These are phyloP conservation scores for Pseudolycoriella hygida DNA, from an alignment of 2,888 invertebrate species.

Conservation along the genomic window DNA sequence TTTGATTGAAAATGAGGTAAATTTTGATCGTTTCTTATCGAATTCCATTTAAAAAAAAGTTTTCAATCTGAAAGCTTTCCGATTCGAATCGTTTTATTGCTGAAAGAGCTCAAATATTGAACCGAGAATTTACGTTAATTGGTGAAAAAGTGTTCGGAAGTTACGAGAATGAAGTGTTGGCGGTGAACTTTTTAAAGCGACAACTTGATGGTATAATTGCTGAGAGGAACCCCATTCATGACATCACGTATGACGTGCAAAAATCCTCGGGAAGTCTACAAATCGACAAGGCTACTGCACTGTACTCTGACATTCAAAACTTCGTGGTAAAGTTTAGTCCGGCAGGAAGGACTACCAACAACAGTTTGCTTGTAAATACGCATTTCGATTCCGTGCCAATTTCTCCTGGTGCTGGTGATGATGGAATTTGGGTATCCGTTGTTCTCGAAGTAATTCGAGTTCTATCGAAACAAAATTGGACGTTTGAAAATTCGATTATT, in stretches of 20 bases:
- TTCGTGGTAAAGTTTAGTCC: slow-evolving; percentile 23
- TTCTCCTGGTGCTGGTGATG: slow-evolving; percentile 56
- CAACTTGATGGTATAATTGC: neutral
- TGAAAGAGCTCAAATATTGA: slow-evolving; percentile 44
- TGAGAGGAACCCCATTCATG: neutral
- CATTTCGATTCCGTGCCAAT: slow-evolving; percentile 84
- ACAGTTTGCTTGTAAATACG: slow-evolving; percentile 55
- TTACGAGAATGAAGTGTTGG: slow-evolving; percentile 46
- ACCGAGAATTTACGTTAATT: slow-evolving; percentile 40
- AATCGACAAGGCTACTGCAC: neutral
- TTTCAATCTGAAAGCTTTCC: slow-evolving; percentile 5
- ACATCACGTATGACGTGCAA: neutral
- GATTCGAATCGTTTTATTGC: slow-evolving; percentile 42
- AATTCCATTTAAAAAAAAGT: too few relatives aligned
- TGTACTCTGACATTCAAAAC: slow-evolving; percentile 25
- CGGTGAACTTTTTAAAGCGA: slow-evolving; percentile 31
- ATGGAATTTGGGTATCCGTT: slow-evolving; percentile 41
- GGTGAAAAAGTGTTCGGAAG: slow-evolving; percentile 59
- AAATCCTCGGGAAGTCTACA: neutral
- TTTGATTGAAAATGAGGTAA: too few relatives aligned
- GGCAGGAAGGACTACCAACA: slow-evolving; percentile 17
- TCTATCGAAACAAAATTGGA: slow-evolving; percentile 22
- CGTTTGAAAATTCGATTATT: slow-evolving; percentile 36
- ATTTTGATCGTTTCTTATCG: too few relatives aligned
- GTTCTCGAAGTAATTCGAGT: slow-evolving; percentile 43